Evolutionary conservation across 2,113 vertebrate species (phyloP).

Genomic region (Leptosomus discolor): DNA sequence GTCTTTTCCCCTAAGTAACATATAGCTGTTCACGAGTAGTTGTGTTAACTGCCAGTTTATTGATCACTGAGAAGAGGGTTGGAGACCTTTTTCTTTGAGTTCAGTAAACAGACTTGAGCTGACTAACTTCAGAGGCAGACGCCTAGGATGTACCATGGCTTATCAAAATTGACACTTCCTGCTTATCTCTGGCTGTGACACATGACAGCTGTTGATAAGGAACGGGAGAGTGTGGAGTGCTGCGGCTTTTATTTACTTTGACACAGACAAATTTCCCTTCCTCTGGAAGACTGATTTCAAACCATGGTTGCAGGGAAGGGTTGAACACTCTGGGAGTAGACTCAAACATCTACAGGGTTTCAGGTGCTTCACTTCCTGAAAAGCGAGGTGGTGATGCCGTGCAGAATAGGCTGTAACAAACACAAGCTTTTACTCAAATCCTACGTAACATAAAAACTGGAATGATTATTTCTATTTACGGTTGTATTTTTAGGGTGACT

Average conservation of each 20-base stretch:
- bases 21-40: background rate
- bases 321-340: background rate
- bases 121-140: background rate
- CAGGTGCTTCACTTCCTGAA: too few relatives aligned
- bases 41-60: background rate
- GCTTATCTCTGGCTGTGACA: background rate
- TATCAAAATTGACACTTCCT: background rate
- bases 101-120: background rate
- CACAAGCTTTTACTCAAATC: background rate
- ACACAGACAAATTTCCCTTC: background rate
- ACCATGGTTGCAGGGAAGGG: background rate
- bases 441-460: rapidly evolving
- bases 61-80: background rate
- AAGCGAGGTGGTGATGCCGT: rapidly evolving
- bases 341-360: background rate
- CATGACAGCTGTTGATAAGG: background rate
- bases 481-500: slow-evolving; percentile 86
- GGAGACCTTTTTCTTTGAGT: background rate
- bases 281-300: rapidly evolving
- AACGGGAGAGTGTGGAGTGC: background rate
- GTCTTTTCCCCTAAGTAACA: background rate
- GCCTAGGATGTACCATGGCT: background rate
- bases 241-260: background rate
- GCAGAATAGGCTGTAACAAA: background rate
- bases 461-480: background rate